Conservation (phyloP, 2,888 invertebrate species). For the Archips xylosteana region DNA sequence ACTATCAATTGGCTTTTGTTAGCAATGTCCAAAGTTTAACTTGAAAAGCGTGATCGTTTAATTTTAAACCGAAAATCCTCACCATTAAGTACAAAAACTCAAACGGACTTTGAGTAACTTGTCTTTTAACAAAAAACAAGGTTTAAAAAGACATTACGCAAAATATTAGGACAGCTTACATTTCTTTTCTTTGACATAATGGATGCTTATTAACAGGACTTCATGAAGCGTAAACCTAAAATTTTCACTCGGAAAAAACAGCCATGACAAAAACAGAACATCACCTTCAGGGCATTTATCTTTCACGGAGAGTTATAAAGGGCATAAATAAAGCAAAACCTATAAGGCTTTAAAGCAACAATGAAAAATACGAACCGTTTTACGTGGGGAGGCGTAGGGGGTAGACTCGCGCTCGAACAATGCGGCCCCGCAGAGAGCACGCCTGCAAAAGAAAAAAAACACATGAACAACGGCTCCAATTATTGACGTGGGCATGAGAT, state of each 20-base stretch:
- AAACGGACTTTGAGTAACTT: not conserved
- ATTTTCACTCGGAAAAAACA: slow-evolving; percentile 13
- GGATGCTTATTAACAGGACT: slow-evolving; percentile 13
- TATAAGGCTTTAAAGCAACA: slow-evolving; percentile 84
- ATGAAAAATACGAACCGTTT: slow-evolving; percentile 85
- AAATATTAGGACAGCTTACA: not conserved
- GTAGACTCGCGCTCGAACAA: slow-evolving; percentile 70
- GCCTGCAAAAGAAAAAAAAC: slow-evolving; percentile 77
- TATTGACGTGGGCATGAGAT: slow-evolving; percentile 81
- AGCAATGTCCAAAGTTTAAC: not conserved
- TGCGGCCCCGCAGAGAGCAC: slow-evolving; percentile 75
- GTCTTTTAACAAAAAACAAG: not conserved
- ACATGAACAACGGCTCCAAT: slow-evolving; percentile 83
- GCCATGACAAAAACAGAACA: slow-evolving; percentile 74
- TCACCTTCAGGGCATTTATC: slow-evolving; percentile 75
- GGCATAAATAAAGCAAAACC: slow-evolving; percentile 84
- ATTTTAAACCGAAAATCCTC: not conserved
- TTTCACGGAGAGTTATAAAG: slow-evolving; percentile 78
- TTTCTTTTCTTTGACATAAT: slow-evolving; percentile 6
- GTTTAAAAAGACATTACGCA: not conserved
- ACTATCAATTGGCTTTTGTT: not conserved
- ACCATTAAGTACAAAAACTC: not conserved
- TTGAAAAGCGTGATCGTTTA: not conserved
- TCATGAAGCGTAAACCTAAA: slow-evolving; percentile 6
- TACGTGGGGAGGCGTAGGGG: slow-evolving; percentile 65